These are phyloP conservation scores for Poecile montanus DNA, from an alignment of 2,797 vertebrate genomes.

Conservation along the genomic window DNA sequence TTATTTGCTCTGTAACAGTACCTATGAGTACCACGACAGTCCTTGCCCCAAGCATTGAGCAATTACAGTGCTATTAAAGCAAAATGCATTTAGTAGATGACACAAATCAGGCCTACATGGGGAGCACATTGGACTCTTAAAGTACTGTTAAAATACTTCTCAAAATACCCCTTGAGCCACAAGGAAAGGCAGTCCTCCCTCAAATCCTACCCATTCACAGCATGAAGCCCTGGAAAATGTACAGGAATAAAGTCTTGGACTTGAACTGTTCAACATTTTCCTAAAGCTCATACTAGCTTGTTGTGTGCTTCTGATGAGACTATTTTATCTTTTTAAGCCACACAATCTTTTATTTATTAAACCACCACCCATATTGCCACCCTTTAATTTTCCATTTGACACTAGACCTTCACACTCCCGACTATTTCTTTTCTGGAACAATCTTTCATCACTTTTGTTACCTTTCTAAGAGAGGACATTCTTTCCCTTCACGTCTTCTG, in stretches of 20 bases:
- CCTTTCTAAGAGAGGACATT: neutral
- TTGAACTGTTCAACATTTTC: neutral
- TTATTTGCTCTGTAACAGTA: conserved; percentile 15
- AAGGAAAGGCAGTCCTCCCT: neutral
- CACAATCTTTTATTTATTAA: neutral
- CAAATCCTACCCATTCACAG: neutral
- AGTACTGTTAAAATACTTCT: neutral
- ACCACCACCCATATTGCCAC: neutral
- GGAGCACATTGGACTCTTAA: neutral
- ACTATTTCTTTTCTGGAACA: neutral
- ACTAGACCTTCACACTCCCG: neutral
- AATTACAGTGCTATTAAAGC: conserved; percentile 24
- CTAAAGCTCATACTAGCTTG: neutral
- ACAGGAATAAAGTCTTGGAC: neutral
- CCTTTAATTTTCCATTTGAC: neutral
- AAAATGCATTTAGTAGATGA: neutral
- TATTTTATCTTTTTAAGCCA: neutral
- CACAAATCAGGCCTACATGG: neutral
- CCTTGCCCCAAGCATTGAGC: conserved; percentile 4
- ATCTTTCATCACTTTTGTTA: neutral
- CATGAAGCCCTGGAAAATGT: neutral
- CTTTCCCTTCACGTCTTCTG: neutral
- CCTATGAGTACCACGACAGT: neutral
- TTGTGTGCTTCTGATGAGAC: neutral
- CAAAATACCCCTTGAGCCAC: neutral